Evolutionary conservation across 2,113 vertebrate genomes (phyloP).

Genomic region (Actenoides hombroni): DNA sequence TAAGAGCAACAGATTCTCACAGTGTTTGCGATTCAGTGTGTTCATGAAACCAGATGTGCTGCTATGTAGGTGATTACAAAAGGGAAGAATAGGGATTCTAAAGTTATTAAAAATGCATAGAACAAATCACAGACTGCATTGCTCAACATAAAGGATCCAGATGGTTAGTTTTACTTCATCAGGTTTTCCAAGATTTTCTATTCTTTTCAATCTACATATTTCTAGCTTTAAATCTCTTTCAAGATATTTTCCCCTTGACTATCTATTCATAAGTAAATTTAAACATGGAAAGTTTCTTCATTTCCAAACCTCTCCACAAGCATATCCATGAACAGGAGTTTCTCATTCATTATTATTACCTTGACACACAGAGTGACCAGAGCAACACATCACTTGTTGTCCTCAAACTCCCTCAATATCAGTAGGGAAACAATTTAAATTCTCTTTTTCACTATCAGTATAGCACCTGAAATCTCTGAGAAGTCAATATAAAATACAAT

Average conservation of each 20-base stretch:
- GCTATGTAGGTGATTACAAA: background rate
- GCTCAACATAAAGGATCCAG: background rate
- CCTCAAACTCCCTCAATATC: background rate
- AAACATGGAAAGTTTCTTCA: background rate
- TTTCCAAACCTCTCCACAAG: background rate
- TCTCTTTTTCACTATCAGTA: background rate
- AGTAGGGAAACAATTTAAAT: background rate
- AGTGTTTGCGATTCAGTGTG: no score
- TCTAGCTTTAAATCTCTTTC: background rate
- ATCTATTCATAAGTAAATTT: background rate
- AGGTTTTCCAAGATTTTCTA: background rate
- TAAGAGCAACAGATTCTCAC: background rate
- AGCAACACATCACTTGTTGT: background rate
- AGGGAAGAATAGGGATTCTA: background rate
- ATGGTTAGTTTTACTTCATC: background rate
- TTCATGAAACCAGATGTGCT: background rate
- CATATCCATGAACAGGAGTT: background rate
- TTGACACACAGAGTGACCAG: background rate
- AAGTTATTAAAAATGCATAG: background rate
- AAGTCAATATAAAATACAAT: background rate
- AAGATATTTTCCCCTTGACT: background rate
- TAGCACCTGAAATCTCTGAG: background rate
- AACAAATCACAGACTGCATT: background rate
- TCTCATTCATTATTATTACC: background rate
- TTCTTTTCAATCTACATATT: background rate